Base-by-base conservation (phyloP, 1,140 invertebrate genomes). In the Formica selysi region DNA sequence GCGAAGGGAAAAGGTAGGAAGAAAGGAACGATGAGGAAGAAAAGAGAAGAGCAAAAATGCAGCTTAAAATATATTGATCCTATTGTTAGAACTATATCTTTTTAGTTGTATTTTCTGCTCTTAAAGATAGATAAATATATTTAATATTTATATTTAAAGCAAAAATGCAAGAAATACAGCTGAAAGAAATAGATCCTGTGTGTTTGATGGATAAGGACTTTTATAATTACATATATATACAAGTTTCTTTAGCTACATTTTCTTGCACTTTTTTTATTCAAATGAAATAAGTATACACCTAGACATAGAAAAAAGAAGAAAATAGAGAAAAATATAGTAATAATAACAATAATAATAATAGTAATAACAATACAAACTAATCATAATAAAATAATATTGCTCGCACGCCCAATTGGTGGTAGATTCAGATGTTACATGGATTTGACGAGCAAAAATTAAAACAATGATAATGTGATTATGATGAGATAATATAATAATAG, bases 51-150 rank as follows among this genome's bases (percentile, higher is more conserved):
- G 44, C 51, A 32, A 38, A 73, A 78, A 48, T 73, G 71, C 54
- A 88, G 26, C 38, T 83, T 59, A 61, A 54, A 74, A 59, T 81
- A 73, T 59, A 67, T 71, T 70, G n/a, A 41, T 29, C 16, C 19
- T 87, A 84, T 76, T 57, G 32, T 48, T 32, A 32, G 6, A 65
- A 59, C 44, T n/a, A 11, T 61, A 51, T 32, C 61, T 51, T 51
- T 71, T 11, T 36, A 76, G 4, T 22, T 76, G n/a, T 32, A 19
- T 38, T 59, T 76, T 32, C n/a, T 71, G 44, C 48, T n/a, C 44
- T 76, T 59, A 16, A 76, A 76, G 61, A 74, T 48, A 1, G 6
- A 8, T 10, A 51, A 19, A 65, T 32, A 16, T 57, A 44, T 74
- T 65, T 3, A 59, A 51, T 13, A 65, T 73, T 87, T 61, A 48